Evolutionary conservation across 2,113 vertebrate species (phyloP).

Genomic region (Pedetes capensis): DNA sequence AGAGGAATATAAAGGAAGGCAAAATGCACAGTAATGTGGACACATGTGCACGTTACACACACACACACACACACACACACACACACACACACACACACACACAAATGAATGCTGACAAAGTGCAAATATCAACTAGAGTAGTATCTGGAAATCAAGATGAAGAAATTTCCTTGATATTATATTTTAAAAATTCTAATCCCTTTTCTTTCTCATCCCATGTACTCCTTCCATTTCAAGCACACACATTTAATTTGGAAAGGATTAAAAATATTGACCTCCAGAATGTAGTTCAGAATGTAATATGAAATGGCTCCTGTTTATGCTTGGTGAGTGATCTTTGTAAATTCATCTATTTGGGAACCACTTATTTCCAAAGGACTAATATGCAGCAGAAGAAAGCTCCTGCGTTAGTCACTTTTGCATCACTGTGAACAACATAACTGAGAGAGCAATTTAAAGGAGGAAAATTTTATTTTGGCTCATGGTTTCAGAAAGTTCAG

Average conservation of each 20-base stretch:
- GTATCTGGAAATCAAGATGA: background rate
- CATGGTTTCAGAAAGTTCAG: too few relatives aligned
- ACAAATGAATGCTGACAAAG: background rate
- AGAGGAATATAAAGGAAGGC: background rate
- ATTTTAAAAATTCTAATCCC: background rate
- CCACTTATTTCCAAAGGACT: background rate
- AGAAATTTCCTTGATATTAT: background rate
- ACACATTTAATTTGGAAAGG: background rate
- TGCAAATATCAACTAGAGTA: background rate
- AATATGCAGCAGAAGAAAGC: background rate
- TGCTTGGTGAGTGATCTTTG: background rate
- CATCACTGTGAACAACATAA: too few relatives aligned
- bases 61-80: background rate
- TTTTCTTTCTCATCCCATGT: background rate
- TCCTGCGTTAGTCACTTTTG: too few relatives aligned
- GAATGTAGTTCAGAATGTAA: background rate
- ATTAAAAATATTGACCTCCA: background rate
- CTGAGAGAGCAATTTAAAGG: too few relatives aligned
- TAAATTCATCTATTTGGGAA: conserved; percentile 14
- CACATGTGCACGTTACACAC: too few relatives aligned
- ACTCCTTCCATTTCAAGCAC: background rate
- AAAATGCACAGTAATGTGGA: background rate
- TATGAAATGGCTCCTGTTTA: background rate
- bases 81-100: background rate
- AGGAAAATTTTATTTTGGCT: too few relatives aligned